Evolutionary conservation across 2,888 invertebrate species (phyloP), one percentile per base, ranked within the genome.

Genomic region (Drosophila dives): DNA sequence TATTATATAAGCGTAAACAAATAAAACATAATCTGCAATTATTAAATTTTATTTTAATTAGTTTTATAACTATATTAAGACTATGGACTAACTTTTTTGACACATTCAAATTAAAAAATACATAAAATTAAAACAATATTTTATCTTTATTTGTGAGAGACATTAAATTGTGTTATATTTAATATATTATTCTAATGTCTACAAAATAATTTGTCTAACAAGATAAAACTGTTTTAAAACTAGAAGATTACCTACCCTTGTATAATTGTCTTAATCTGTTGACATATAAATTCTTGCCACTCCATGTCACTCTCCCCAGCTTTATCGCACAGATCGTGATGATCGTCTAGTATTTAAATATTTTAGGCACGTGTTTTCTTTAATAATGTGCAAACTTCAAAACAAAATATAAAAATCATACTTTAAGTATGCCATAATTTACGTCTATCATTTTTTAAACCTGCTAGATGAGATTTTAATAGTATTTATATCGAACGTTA

Each of bases 211-310:
- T 5, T 40, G 11, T 11, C 0, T 40, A 2, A 40, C 5, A 40
- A 11, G 6, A n/a, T n/a, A 0, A 0, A 40, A 7, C 3, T 3
- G 2, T 3, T 23, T 7, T 23, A 0, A 7, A 23, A 2, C 0
- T 23, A 7, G 15, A 15, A 45, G 15, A 23, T 45, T 15, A 23
- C 6, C 23, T 23, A 23, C 3, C 2, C 23, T 23, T 20, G 7
- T 2, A 23, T 15, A 45, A 23, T 45, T 0, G 17, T 0, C 38
- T 17, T 38, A 23, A 8, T 15, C 7, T 20, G 1, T 2, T 23
- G 1, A 15, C 23, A 7, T 20, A 20, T 4, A 23, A 0, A 23
- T 23, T 15, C 15, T 23, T 23, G 2, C 7, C 7, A 23, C 2
- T 45, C 20, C 20, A n/a, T 20, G 2, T 2, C 6, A 20, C 12